Percentiles rank a stretch among this genome's conserved stretches.
Evolutionary conservation across 2,113 vertebrate species (phyloP).

Genomic region (Austrofundulus limnaeus): DNA sequence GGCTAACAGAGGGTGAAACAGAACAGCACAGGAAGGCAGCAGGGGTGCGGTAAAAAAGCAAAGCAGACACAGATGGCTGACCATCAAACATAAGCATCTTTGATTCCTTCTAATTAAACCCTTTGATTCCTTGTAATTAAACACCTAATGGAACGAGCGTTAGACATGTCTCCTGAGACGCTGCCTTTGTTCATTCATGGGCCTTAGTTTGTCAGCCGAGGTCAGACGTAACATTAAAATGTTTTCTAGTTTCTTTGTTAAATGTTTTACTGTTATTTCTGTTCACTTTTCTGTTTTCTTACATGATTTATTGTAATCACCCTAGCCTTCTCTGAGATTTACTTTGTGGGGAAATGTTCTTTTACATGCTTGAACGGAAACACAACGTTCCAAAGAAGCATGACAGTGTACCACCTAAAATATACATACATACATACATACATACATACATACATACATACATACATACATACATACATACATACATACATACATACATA

Average conservation of each 20-base stretch:
- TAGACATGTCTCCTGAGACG: constrained; percentile 60
- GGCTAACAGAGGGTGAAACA: constrained; percentile 40
- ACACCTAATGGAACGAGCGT: constrained; percentile 73
- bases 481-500: too few species aligned
- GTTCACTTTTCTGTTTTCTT: too few species aligned
- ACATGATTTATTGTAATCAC: too few species aligned
- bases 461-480: too few species aligned
- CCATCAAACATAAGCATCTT: constrained; percentile 74
- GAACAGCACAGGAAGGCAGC: constrained; percentile 49
- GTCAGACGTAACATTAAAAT: constrained; percentile 33
- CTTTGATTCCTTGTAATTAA: constrained; percentile 78
- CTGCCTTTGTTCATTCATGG: constrained; percentile 45
- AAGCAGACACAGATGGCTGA: constrained; percentile 74
- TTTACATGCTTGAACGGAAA: too few species aligned
- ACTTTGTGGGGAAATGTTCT: too few species aligned
- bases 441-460: too few species aligned
- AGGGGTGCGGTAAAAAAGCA: constrained; percentile 34
- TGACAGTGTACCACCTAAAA: too few species aligned
- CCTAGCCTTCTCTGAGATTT: too few species aligned
- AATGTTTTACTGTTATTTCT: not conserved
- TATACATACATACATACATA: too few species aligned
- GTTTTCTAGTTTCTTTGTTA: too few species aligned
- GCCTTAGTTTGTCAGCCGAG: constrained; percentile 33
- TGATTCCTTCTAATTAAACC: constrained; percentile 79
- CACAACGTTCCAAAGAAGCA: too few species aligned